Conservation (phyloP, 1,140 invertebrate genomes). For the Armadillidium nasatum region DNA sequence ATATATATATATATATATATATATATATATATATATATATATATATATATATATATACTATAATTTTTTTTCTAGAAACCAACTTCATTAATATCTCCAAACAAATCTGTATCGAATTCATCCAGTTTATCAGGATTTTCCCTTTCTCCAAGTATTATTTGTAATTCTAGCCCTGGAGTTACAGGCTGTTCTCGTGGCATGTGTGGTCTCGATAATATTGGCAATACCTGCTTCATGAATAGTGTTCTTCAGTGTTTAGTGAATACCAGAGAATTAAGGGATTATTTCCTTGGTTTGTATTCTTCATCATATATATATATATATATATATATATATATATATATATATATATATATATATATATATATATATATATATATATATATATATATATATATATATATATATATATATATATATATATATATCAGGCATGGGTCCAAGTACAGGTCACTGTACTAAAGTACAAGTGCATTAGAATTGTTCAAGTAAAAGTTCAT, state of each 20-base stretch:
- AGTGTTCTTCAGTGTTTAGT: conserved; percentile 55
- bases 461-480: no score
- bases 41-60: not conserved
- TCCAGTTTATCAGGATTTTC: conserved; percentile 23
- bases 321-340: conserved; percentile 23
- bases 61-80: conserved; percentile 34
- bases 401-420: not conserved
- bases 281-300: conserved; percentile 49
- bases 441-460: no score
- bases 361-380: conserved; percentile 19
- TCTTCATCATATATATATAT: conserved; percentile 6
- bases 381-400: not conserved
- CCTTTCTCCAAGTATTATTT: conserved; percentile 9
- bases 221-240: conserved; percentile 66
- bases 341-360: conserved; percentile 22
- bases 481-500: no score
- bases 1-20: no score
- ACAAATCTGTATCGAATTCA: conserved; percentile 7
- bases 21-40: no score
- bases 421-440: no score
- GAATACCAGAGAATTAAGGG: conserved; percentile 47
- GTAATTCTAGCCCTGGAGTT: conserved; percentile 19
- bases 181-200: conserved; percentile 50
- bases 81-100: conserved; percentile 39
- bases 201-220: conserved; percentile 59